Base-by-base conservation (phyloP, 2,797 vertebrate species). In the Pseudomugil tenellus region DNA sequence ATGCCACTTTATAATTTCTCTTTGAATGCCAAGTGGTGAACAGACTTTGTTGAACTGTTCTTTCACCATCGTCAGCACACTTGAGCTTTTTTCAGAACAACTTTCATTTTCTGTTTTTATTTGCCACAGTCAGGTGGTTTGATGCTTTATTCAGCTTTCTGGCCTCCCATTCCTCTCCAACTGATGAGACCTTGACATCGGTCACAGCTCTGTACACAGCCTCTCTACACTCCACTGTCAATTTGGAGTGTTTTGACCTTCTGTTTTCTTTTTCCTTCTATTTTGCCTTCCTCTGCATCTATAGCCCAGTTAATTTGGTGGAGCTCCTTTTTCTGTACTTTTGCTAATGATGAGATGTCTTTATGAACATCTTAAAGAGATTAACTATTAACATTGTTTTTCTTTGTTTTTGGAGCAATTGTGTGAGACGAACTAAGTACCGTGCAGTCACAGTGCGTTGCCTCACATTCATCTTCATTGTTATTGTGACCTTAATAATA, bases 81-180 rank as follows among this genome's bases (percentile, higher is more conserved):
- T 58, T 54, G 26, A 13, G 53, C 58, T 46, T 62, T 34, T 60
- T 66, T 29, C 17, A 48, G 57, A 66, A 63, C 67, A 31, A 58
- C 55, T 65, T 78, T 51, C 67, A 73, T 77, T 81, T 69, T 76
- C 63, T 80, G 63, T 60, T 71, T 39, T 76, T 67, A 23, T 70
- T 67, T 63, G 70, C 79, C 54, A 60, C 72, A 80, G 64, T 84
- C 77, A 81, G 70, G 70, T 73, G 72, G 69, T 82, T 84, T 81
- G 82, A 85, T 88, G 76, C 79, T 87, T 88, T 86, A 81, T 87
- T 87, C 85, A 81, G 79, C 73, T 46, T 74, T 82, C 79, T 76
- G 68, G 61, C 53, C 77, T 66, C 66, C 54, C 63, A 70, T 78
- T 82, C 67, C 62, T 74, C 54, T 66, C 75, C 58, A 14, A 58